These are phyloP conservation scores for Tretioscincus oriximinensis DNA, from an alignment of 2,113 vertebrate genomes.

Conservation along the genomic window DNA sequence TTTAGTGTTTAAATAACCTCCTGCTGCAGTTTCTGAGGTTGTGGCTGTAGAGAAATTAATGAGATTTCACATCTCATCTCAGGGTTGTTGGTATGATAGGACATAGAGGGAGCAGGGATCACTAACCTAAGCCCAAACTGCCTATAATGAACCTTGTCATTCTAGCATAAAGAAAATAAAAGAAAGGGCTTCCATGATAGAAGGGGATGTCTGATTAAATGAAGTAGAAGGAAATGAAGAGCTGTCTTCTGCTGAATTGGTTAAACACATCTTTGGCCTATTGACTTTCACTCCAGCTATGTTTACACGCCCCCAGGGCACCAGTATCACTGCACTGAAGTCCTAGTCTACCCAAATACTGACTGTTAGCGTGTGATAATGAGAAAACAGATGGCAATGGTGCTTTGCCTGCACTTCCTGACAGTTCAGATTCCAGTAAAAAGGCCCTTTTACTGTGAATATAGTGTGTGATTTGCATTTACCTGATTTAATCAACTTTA, in stretches of 20 bases:
- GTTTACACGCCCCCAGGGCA: too few relatives aligned
- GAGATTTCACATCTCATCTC: not conserved
- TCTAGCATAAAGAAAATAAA: not conserved
- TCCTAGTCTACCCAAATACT: too few relatives aligned
- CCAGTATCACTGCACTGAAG: too few relatives aligned
- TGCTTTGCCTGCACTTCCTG: too few relatives aligned
- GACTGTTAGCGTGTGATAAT: too few relatives aligned
- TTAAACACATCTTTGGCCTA: not conserved
- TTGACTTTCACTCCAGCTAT: too few relatives aligned
- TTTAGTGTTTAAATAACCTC: not conserved
- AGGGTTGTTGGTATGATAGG: not conserved
- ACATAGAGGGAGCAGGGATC: not conserved
- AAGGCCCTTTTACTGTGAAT: too few relatives aligned
- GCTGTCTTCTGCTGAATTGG: not conserved
- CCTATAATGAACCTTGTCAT: not conserved
- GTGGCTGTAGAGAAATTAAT: not conserved
- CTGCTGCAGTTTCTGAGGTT: not conserved
- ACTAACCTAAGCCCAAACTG: not conserved
- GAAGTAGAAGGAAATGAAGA: not conserved
- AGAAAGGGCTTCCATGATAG: not conserved
- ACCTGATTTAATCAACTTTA: too few relatives aligned
- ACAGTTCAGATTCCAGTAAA: too few relatives aligned
- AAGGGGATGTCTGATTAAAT: slow-evolving; percentile 2
- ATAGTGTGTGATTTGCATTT: too few relatives aligned
- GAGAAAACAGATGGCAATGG: too few relatives aligned